phyloP scores from a whole-genome alignment of 53 echinoderm and acorn worm species.

The Temnopleurus reevesii region DNA sequence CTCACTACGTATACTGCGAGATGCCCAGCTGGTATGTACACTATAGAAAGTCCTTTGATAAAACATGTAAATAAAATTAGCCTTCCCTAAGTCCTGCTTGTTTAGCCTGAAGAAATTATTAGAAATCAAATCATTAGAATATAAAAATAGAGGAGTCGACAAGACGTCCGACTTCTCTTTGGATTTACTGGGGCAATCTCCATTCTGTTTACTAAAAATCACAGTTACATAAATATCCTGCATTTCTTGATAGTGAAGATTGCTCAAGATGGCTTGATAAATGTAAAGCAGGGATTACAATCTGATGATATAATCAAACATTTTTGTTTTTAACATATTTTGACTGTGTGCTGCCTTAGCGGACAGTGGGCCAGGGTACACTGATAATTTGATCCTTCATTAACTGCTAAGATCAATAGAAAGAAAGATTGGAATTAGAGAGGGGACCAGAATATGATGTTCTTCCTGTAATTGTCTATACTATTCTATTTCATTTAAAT shows the following conservation, averaged over 20 bases:
- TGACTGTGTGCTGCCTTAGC: conserved; percentile 75
- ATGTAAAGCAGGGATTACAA: not conserved
- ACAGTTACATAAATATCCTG: no score
- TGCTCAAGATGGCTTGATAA: conserved; percentile 54
- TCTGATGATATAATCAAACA: not conserved
- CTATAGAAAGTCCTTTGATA: no score
- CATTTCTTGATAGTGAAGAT: conserved; percentile 73
- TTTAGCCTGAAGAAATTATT: no score
- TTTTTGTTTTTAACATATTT: conserved; percentile 53
- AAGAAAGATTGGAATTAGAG: conserved; percentile 47
- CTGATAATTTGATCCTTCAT: conserved; percentile 78
- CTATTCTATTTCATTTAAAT: conserved; percentile 69
- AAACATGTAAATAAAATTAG: no score
- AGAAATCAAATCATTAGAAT: no score
- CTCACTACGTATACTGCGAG: conserved; percentile 74
- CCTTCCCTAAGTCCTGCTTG: no score
- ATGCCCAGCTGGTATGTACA: conserved; percentile 13
- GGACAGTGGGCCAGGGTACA: conserved; percentile 68
- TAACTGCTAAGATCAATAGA: conserved; percentile 72
- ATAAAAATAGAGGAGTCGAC: no score
- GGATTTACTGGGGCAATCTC: no score
- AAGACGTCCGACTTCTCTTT: no score
- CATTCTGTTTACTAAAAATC: no score
- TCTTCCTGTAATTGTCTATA: conserved; percentile 57
- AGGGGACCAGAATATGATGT: conserved; percentile 6